A percentile compares a stretch with the other conserved stretches of the same genome.
Conservation (phyloP, 1,140 invertebrate genomes). For the Scaptomyza hsui region DNA sequence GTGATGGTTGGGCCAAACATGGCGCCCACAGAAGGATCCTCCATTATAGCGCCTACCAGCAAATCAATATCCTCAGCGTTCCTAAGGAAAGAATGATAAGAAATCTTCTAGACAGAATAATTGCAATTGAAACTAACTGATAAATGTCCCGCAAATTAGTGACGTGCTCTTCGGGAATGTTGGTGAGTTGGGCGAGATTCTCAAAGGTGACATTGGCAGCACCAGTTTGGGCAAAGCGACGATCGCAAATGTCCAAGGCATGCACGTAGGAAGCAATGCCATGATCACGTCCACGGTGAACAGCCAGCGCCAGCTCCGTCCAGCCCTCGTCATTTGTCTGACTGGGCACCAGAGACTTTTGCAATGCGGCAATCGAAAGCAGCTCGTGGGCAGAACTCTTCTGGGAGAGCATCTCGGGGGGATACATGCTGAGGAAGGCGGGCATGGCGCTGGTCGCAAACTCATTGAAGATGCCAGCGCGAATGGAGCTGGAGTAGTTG, state of each 20-base stretch:
- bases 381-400: constrained; percentile 84
- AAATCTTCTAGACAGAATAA: not conserved
- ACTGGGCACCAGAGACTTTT: constrained; percentile 82
- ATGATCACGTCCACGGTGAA: constrained; percentile 93
- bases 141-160: constrained; percentile 79
- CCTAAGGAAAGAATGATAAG: constrained; percentile 77
- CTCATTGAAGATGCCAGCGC: constrained; percentile 86
- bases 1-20: constrained; percentile 94
- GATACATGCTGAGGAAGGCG: constrained; percentile 90
- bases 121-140: constrained; percentile 54
- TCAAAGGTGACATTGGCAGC: constrained; percentile 72
- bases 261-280: constrained; percentile 94
- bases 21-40: constrained; percentile 91
- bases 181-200: constrained; percentile 51
- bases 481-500: constrained; percentile 91
- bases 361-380: constrained; percentile 84
- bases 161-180: constrained; percentile 78
- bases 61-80: constrained; percentile 93
- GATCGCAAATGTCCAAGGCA: constrained; percentile 86
- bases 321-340: constrained; percentile 79
- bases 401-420: constrained; percentile 83
- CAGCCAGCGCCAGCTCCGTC: constrained; percentile 85
- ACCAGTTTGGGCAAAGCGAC: constrained; percentile 84
- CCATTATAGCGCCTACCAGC: constrained; percentile 92
- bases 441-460: constrained; percentile 90